A percentile compares a stretch with the other conserved stretches of the same genome.
These are phyloP conservation scores for Hololepta plana DNA, from an alignment of 2,888 invertebrate genomes.

Conservation along the genomic window DNA sequence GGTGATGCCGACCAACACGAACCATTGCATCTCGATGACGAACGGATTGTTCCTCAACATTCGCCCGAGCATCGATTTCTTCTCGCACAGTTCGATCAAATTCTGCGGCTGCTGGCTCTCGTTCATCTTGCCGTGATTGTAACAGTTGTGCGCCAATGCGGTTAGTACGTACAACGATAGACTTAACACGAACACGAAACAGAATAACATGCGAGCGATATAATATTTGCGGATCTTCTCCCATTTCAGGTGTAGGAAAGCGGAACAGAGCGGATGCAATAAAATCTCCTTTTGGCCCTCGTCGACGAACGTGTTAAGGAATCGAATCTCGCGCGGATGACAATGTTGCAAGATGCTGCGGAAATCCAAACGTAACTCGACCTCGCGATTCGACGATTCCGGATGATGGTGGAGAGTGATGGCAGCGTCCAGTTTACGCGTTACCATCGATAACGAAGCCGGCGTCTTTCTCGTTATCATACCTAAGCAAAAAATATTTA, in stretches of 20 bases:
- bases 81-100: conserved; percentile 57
- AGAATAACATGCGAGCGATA: conserved; percentile 58
- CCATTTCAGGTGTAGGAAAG: conserved; percentile 78
- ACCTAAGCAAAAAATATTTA: too few species aligned
- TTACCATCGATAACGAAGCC: conserved; percentile 65
- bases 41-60: conserved; percentile 56
- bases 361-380: conserved; percentile 67
- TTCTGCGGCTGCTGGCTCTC: conserved; percentile 43
- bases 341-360: conserved; percentile 67
- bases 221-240: conserved; percentile 79
- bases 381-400: conserved; percentile 59
- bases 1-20: conserved; percentile 59
- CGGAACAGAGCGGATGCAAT: conserved; percentile 72
- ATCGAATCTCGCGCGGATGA: conserved; percentile 69
- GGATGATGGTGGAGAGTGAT: conserved; percentile 62
- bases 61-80: conserved; percentile 59
- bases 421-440: conserved; percentile 64
- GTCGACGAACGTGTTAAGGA: conserved; percentile 71
- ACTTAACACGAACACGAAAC: conserved; percentile 61
- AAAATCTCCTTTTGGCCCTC: conserved; percentile 78
- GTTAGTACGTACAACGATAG: conserved; percentile 69
- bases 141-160: conserved; percentile 68
- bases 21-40: conserved; percentile 71
- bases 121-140: conserved; percentile 62
- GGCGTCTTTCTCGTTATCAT: conserved; percentile 77